Evolutionary conservation across 2,113 vertebrate genomes (phyloP).

Genomic region (Austrofundulus limnaeus): DNA sequence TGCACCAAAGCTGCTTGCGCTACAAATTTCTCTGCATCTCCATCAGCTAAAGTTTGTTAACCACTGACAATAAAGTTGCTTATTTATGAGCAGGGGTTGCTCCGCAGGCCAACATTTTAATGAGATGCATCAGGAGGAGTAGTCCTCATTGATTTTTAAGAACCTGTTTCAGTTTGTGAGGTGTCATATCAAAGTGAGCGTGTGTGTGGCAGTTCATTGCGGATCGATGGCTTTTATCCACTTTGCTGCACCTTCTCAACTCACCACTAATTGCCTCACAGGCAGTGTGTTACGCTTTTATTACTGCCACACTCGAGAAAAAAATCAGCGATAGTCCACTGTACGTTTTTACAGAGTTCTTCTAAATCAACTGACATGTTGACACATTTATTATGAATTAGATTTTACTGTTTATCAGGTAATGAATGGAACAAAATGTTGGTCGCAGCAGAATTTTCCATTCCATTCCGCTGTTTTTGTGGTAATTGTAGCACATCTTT

Average conservation of each 20-base stretch:
- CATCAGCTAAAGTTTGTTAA: slow-evolving; percentile 49
- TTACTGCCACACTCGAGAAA: background rate
- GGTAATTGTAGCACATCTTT: background rate
- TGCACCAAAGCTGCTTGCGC: slow-evolving; percentile 44
- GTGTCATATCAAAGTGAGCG: slow-evolving; percentile 1
- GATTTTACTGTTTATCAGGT: no score
- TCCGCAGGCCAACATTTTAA: slow-evolving; percentile 17
- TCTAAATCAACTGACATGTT: no score
- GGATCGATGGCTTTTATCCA: slow-evolving; percentile 37
- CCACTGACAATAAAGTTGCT: slow-evolving; percentile 45
- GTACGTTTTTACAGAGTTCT: no score
- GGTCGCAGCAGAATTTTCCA: no score
- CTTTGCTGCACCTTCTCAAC: slow-evolving; percentile 1
- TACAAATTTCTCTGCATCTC: slow-evolving; percentile 35
- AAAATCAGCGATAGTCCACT: no score
- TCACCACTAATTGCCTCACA: background rate
- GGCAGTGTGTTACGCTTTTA: background rate
- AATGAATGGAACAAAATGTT: no score
- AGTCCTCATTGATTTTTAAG: slow-evolving; percentile 35
- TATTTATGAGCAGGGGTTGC: slow-evolving; percentile 26
- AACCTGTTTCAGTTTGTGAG: slow-evolving; percentile 36
- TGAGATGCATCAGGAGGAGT: slow-evolving; percentile 26
- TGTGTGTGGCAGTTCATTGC: slow-evolving; percentile 10
- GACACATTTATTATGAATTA: no score
- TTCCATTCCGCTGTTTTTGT: no score